Conservation (phyloP, 1,140 invertebrate genomes). For the Caenorhabditis tropicalis region DNA sequence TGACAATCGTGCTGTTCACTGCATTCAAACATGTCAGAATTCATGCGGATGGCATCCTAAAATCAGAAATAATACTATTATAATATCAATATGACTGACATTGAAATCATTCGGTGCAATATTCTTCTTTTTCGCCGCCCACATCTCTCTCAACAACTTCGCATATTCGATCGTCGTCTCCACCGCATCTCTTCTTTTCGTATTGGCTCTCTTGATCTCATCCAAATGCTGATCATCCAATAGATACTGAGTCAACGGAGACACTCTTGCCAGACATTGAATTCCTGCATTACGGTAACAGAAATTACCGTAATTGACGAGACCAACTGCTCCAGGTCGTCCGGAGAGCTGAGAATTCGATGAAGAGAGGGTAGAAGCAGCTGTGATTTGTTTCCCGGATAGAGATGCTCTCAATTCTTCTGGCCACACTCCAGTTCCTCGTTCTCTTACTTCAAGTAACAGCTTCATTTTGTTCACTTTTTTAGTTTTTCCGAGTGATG, state of each 20-base stretch:
- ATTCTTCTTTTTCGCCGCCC: slow-evolving; percentile 81
- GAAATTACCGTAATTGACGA: slow-evolving; percentile 54
- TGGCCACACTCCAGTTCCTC: slow-evolving; percentile 52
- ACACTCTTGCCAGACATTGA: slow-evolving; percentile 53
- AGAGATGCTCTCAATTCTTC: slow-evolving; percentile 47
- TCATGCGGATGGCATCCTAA: slow-evolving; percentile 77
- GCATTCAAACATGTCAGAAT: slow-evolving; percentile 77
- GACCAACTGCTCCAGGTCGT: slow-evolving; percentile 50
- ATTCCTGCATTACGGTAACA: slow-evolving; percentile 54
- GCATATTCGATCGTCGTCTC: slow-evolving; percentile 79
- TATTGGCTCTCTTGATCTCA: slow-evolving; percentile 13
- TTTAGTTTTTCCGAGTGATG: slow-evolving; percentile 17
- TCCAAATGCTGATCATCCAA: slow-evolving; percentile 38
- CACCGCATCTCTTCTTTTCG: not conserved
- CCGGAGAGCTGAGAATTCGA: slow-evolving; percentile 13
- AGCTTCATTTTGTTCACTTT: slow-evolving; percentile 56
- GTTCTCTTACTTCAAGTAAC: slow-evolving; percentile 46
- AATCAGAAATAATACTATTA: slow-evolving; percentile 46
- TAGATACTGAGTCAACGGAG: slow-evolving; percentile 46
- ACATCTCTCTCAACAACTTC: slow-evolving; percentile 80
- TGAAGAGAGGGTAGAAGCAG: not conserved
- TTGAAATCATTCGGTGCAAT: slow-evolving; percentile 82
- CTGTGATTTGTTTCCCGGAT: slow-evolving; percentile 45
- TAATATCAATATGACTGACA: slow-evolving; percentile 73
- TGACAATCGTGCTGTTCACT: slow-evolving; percentile 91